Conservation (phyloP, 2,888 invertebrate species). For the Zygogramma bicolorata region DNA sequence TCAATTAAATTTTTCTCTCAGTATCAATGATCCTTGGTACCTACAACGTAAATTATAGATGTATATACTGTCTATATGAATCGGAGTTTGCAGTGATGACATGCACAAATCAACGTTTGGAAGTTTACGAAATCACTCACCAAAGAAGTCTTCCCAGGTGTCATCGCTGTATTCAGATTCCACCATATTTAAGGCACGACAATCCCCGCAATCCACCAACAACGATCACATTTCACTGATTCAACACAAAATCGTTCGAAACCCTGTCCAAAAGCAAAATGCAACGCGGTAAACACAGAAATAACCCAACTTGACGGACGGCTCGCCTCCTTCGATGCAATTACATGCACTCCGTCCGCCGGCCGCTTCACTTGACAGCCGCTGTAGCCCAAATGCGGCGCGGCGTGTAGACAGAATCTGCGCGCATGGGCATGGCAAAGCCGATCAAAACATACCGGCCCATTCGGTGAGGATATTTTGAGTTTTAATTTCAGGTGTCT, state of each 20-base stretch:
- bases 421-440: slow-evolving; percentile 19
- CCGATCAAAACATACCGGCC: slow-evolving; percentile 2
- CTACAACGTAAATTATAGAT: background rate
- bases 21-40: background rate
- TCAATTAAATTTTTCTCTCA: slow-evolving; percentile 2
- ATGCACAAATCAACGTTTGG: background rate
- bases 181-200: slow-evolving; percentile 57
- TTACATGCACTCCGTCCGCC: background rate
- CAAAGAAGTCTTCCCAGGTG: slow-evolving; percentile 65
- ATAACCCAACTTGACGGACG: background rate
- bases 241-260: slow-evolving; percentile 22
- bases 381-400: slow-evolving; percentile 7
- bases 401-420: slow-evolving; percentile 1
- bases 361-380: background rate
- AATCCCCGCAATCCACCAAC: slow-evolving; percentile 34
- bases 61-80: background rate
- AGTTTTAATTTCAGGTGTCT: background rate
- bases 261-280: background rate
- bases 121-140: slow-evolving; percentile 50
- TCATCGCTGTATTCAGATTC: slow-evolving; percentile 60
- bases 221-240: slow-evolving; percentile 51
- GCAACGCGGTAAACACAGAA: slow-evolving; percentile 17
- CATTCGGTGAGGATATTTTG: background rate
- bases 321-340: slow-evolving; percentile 6
- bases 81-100: background rate